Evolutionary conservation across 2,888 invertebrate genomes (phyloP).

Genomic region (Scrobipalpa atriplicella): DNA sequence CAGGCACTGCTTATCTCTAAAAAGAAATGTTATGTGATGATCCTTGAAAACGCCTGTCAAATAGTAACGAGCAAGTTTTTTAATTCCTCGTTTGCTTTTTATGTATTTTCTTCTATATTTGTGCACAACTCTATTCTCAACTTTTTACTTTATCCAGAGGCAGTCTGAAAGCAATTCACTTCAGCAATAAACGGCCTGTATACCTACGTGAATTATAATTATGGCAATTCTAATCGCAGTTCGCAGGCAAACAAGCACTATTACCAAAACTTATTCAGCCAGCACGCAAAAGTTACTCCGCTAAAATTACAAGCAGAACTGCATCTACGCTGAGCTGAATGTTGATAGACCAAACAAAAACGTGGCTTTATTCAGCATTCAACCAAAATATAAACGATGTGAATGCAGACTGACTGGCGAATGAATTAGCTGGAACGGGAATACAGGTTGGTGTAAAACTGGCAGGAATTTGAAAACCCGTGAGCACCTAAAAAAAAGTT

Average conservation of each 20-base stretch:
- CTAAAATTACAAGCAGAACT: not conserved
- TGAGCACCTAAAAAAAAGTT: too few relatives aligned
- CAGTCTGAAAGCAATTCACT: too few relatives aligned
- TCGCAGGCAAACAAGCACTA: too few relatives aligned
- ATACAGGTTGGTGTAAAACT: not conserved
- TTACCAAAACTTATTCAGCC: too few relatives aligned
- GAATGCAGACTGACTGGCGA: not conserved
- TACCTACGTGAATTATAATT: too few relatives aligned
- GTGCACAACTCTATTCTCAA: too few relatives aligned
- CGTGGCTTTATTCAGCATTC: not conserved
- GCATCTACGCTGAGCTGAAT: not conserved
- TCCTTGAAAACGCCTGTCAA: not conserved
- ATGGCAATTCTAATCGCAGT: too few relatives aligned
- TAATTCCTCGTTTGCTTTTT: not conserved
- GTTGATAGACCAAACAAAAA: not conserved
- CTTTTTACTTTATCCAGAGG: too few relatives aligned
- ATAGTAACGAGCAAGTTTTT: slow-evolving; percentile 3
- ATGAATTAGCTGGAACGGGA: not conserved
- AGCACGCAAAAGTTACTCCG: not conserved
- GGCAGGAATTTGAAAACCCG: not conserved
- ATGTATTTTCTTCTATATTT: too few relatives aligned
- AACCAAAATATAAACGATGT: not conserved
- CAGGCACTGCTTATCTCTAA: too few relatives aligned
- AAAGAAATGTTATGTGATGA: too few relatives aligned
- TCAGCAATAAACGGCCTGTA: too few relatives aligned